These are phyloP conservation scores for Nipponia nippon DNA, from an alignment of 2,113 vertebrate genomes.

Conservation along the genomic window DNA sequence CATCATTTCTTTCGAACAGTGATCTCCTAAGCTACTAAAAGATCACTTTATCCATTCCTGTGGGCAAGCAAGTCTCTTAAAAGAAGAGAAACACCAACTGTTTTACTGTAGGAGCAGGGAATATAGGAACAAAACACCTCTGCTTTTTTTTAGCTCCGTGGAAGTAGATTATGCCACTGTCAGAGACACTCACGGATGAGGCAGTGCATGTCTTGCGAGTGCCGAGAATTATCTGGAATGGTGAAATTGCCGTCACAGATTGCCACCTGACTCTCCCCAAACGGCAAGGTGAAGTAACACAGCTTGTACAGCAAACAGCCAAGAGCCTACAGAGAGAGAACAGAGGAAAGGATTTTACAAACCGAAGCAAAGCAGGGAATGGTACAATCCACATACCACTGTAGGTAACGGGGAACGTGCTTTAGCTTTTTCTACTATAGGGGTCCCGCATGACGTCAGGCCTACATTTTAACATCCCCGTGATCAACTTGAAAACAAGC, in stretches of 20 bases:
- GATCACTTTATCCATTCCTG: background rate
- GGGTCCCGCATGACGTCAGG: background rate
- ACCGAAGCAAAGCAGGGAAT: background rate
- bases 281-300: constrained; percentile 95
- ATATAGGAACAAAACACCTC: rapidly evolving
- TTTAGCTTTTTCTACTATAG: background rate
- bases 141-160: rapidly evolving
- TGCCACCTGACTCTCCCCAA: constrained; percentile 98
- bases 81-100: no score
- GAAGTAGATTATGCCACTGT: rapidly evolving
- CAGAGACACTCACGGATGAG: constrained; percentile 89
- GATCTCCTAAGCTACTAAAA: background rate
- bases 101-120: background rate
- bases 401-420: background rate
- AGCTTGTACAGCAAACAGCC: constrained; percentile 97
- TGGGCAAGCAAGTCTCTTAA: background rate
- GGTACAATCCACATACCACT: background rate
- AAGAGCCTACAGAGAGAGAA: constrained; percentile 79
- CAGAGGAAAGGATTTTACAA: background rate
- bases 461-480: background rate
- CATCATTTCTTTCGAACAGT: rapidly evolving
- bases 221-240: constrained; percentile 94
- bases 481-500: background rate
- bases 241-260: constrained; percentile 98
- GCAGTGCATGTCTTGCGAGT: constrained; percentile 96